Evolutionary conservation across 2,888 invertebrate species (phyloP), one percentile per base, ranked within the genome.

Genomic region (Abscondita cerata): DNA sequence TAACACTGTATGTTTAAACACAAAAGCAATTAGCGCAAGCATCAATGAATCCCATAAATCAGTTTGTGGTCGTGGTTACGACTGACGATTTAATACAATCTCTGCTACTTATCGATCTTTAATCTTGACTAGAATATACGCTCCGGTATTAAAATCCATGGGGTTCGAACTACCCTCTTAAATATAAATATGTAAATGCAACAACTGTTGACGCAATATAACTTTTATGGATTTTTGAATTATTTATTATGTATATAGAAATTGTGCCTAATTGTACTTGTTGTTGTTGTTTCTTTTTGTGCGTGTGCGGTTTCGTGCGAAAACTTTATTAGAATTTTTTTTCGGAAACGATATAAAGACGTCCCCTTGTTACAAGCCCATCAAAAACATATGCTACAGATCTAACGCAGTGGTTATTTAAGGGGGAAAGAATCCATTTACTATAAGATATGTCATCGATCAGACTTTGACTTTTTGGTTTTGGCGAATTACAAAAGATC

Each of bases 331-430:
- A 9, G 36, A 36, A 36, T 36, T 36, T 11, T 36, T 36, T 36
- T 8, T n/a, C n/a, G 5, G 36, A 2, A 53, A 4, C 38, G 20
- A 40, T 61, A 64, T 64, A 64, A 53, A 64, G 64, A 64, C 64
- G 61, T 64, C 69, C 77, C 76, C 78, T 77, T 75, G 76, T 78
- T 77, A 78, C 71, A 72, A 70, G 73, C 77, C 75, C 65, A 79
- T 80, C 80, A 80, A 75, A 78, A 79, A 79, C 80, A 80, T 78
- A 78, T 79, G 80, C 78, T 78, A 74, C 78, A 70, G 70, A 76
- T 78, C 78, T 78, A 78, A 78, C 76, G 75, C 77, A 78, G 73
- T 75, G 78, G 75, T 77, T 78, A 77, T 78, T 75, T 59, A 54
- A 59, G 57, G 65, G 64, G 58, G 61, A 57, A 65, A 67, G 63